Conservation (phyloP, 92 coral and sea anemone genomes). For the Chrysogorgia sp. region DNA sequence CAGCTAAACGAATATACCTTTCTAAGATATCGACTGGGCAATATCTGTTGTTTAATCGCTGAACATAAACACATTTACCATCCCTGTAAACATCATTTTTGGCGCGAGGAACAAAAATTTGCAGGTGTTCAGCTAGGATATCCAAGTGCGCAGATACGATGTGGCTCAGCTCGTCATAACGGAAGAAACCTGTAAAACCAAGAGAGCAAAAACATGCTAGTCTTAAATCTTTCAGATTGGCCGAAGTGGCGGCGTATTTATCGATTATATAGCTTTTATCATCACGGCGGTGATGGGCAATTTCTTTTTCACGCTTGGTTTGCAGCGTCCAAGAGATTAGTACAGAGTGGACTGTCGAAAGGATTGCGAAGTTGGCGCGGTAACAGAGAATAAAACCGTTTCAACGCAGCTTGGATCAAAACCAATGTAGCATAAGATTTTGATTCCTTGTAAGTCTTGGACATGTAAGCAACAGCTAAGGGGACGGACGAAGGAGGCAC, state of each 20-base stretch:
- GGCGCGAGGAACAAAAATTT: conserved; percentile 45
- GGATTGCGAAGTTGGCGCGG: conserved; percentile 7
- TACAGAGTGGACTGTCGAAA: conserved; percentile 8
- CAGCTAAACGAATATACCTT: too few relatives aligned
- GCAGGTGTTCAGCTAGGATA: background rate
- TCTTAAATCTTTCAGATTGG: conserved; percentile 51
- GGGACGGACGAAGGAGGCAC: conserved; percentile 34
- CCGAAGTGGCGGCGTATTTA: conserved; percentile 2
- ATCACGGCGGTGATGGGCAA: conserved; percentile 47
- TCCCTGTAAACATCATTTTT: conserved; percentile 50
- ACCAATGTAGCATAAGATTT: conserved; percentile 22
- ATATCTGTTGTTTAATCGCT: background rate
- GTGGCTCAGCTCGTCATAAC: conserved; percentile 18
- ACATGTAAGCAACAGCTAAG: background rate
- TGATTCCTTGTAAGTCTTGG: background rate
- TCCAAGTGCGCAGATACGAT: background rate
- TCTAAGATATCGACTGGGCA: conserved; percentile 29
- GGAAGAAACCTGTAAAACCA: conserved; percentile 62
- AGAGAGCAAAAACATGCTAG: conserved; percentile 42
- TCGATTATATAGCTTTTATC: conserved; percentile 33
- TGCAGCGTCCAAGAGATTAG: conserved; percentile 37
- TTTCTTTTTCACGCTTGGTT: conserved; percentile 53
- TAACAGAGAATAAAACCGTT: conserved; percentile 54
- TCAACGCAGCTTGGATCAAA: background rate
- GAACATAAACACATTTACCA: conserved; percentile 43